Evolutionary conservation across 2,797 vertebrate genomes (phyloP).

Genomic region (Sebastes paucispinis): DNA sequence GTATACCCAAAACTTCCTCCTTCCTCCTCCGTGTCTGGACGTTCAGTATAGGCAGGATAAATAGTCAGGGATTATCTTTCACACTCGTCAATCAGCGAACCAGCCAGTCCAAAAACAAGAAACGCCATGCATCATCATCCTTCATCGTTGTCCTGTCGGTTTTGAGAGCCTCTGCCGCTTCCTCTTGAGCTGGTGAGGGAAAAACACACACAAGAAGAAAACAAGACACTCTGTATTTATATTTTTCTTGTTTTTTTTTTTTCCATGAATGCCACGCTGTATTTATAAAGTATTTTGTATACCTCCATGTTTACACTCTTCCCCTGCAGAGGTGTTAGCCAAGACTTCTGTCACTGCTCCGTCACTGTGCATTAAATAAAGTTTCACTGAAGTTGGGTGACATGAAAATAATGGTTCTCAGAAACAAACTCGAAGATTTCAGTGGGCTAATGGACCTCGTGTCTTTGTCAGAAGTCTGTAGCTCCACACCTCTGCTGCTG

Average conservation of each 20-base stretch:
- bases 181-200: not conserved
- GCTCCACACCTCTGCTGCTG: not conserved
- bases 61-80: constrained; percentile 10
- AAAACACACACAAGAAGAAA: constrained; percentile 6
- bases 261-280: constrained; percentile 22
- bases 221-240: constrained; percentile 43
- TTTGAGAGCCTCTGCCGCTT: constrained; percentile 39
- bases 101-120: not conserved
- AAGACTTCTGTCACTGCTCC: constrained; percentile 1
- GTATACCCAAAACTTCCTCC: not conserved
- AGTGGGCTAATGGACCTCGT: not conserved
- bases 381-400: constrained; percentile 3
- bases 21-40: not conserved
- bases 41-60: not conserved
- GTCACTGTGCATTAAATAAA: constrained; percentile 14
- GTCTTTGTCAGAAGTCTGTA: not conserved
- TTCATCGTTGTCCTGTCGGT: constrained; percentile 16
- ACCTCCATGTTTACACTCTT: constrained; percentile 34
- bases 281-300: constrained; percentile 58
- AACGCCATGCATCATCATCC: not conserved
- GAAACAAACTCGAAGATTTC: not conserved
- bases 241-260: constrained; percentile 1
- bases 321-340: not conserved
- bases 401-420: not conserved
- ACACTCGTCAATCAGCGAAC: not conserved